Base-by-base conservation (phyloP, 2,113 vertebrate species). In the Halcyon malimbica region DNA sequence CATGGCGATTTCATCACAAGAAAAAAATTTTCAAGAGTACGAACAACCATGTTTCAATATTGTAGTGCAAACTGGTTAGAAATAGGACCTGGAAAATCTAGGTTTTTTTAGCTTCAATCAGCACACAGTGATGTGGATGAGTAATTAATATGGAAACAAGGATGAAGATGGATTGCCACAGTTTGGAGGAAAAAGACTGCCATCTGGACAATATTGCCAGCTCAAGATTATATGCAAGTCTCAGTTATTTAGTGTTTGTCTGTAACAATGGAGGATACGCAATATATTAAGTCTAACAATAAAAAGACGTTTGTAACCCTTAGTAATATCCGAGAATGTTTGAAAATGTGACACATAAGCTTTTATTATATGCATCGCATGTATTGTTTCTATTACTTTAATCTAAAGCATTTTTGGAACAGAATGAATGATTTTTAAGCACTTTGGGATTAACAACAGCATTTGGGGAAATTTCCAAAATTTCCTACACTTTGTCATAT, bases 131-230 rank as follows among this genome's bases (percentile, higher is more conserved):
- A 75, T 15, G 15, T 59, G 68, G 25, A 86, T 9, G 1, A 91
- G 78, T 54, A 96, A 85, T 95, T 90, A 93, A 78, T 74, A 85
- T 31, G 44, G 79, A 95, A 95, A 90, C 31, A 73, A 89, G 71
- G 59, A 41, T 57, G 31, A 94, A 91, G 75, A 88, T 42, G 28
- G n/a, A 87, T 96, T 93, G 37, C 17, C 69, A 94, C 62, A 76
- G 60, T 91, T 82, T 69, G 62, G 44, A 91, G 57, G 23, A 91
- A 82, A 96, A 90, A 89, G 86, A 41, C 25, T 85, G 67, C 87
- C 62, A 93, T 93, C 79, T 93, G 88, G 83, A 82, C 53, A 95
- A 93, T 69, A 82, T 54, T 91, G 18, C 21, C 25, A 91, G 3
- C 1, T 89, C 67, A 89, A 79, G 37, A 83, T 74, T 65, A 53